Evolutionary conservation across 2,113 vertebrate species (phyloP).

Genomic region (Tetrax tetrax): DNA sequence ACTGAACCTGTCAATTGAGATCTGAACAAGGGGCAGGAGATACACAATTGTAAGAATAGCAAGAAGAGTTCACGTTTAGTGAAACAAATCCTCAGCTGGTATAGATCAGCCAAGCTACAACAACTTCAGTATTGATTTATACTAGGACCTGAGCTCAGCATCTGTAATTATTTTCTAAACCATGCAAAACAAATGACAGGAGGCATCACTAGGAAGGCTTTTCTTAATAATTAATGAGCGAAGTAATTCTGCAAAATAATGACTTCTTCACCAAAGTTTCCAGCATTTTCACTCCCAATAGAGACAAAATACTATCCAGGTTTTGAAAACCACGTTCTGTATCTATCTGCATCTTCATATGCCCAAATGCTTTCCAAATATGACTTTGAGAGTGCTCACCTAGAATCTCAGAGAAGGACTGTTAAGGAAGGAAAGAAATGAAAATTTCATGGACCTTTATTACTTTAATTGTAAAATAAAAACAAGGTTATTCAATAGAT

Average conservation of each 20-base stretch:
- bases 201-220: not conserved
- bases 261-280: not conserved
- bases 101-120: not conserved
- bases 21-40: not conserved
- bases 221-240: not conserved
- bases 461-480: not conserved
- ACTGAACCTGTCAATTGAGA: slow-evolving; percentile 6
- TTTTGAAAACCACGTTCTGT: not conserved
- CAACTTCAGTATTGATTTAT: not conserved
- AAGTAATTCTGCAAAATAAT: not conserved
- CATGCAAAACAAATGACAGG: not conserved
- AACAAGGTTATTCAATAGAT: not conserved
- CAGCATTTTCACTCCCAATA: not conserved
- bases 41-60: not conserved
- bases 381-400: not conserved
- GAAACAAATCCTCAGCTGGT: slow-evolving; percentile 26
- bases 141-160: not conserved
- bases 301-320: not conserved
- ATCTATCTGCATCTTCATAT: not conserved
- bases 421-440: not conserved
- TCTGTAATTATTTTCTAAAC: slow-evolving; percentile 13
- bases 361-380: not conserved
- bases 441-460: not conserved
- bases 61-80: not conserved
- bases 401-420: not conserved